phyloP scores from a whole-genome alignment of 2,888 invertebrate genomes.

The Lasius platythorax region DNA sequence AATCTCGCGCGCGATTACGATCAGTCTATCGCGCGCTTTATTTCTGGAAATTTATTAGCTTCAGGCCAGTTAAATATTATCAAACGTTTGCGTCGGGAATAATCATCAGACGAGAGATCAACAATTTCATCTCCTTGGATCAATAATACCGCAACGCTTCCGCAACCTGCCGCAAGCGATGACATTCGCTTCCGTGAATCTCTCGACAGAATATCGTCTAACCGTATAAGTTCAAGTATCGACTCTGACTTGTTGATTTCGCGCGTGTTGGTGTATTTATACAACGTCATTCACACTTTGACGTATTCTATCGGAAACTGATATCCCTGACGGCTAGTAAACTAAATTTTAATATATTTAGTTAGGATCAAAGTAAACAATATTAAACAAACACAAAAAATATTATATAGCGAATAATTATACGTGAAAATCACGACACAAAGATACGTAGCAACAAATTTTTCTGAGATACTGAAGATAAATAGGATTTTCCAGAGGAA shows the following conservation, averaged over 20 bases:
- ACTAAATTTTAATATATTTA: conserved; percentile 33
- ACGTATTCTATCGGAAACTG: conserved; percentile 38
- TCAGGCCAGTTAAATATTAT: conserved; percentile 9
- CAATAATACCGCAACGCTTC: conserved; percentile 28
- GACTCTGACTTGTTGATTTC: conserved; percentile 55
- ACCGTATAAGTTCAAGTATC: conserved; percentile 35
- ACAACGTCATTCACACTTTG: conserved; percentile 45
- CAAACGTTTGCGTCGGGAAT: neutral
- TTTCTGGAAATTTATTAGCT: conserved; percentile 23
- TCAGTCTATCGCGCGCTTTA: neutral
- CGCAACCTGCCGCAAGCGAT: conserved; percentile 16
- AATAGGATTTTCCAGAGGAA: neutral
- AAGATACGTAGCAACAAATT: neutral
- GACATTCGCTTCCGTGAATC: conserved; percentile 31
- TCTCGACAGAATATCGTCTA: conserved; percentile 32
- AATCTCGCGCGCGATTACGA: neutral
- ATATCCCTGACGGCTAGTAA: neutral
- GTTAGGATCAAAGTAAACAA: conserved; percentile 2
- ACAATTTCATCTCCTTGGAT: conserved; percentile 40
- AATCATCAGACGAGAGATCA: conserved; percentile 28
- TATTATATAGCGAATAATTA: neutral
- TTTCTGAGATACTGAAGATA: neutral
- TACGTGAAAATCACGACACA: neutral
- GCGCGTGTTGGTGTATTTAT: conserved; percentile 31
- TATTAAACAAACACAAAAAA: neutral